phyloP scores from a whole-genome alignment of 2,113 vertebrate genomes.

The Thunnus maccoyii region DNA sequence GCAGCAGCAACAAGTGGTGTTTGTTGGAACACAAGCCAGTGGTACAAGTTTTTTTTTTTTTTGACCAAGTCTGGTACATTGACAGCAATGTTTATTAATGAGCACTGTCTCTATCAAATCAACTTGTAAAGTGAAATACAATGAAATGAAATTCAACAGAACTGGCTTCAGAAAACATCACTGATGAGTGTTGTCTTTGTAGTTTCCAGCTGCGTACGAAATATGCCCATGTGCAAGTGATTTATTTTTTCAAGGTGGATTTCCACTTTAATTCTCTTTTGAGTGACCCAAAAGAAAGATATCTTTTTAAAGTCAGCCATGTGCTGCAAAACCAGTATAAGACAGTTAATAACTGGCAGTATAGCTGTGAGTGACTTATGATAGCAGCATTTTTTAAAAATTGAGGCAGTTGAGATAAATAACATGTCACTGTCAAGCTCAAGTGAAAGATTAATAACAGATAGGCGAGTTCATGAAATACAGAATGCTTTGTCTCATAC shows the following conservation, averaged over 20 bases:
- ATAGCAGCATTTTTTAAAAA: neutral
- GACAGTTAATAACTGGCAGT: constrained; percentile 11
- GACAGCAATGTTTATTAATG: neutral
- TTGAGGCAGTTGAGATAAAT: constrained; percentile 1
- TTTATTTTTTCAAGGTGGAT: constrained; percentile 43
- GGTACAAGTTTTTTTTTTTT: neutral
- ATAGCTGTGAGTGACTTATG: neutral
- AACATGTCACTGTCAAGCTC: constrained; percentile 9
- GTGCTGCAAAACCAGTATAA: constrained; percentile 2
- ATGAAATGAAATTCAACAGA: neutral
- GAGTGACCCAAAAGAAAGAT: constrained; percentile 10
- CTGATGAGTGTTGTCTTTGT: constrained; percentile 1
- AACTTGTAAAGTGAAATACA: neutral
- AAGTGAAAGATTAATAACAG: constrained; percentile 1
- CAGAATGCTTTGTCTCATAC: neutral
- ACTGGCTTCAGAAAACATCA: constrained; percentile 28
- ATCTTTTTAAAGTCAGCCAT: constrained; percentile 5
- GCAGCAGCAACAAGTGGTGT: no score
- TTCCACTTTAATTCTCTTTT: constrained; percentile 30
- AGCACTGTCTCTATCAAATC: neutral
- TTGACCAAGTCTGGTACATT: neutral
- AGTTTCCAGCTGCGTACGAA: constrained; percentile 17
- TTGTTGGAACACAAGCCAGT: no score
- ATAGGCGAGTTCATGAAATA: neutral
- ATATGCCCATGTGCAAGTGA: constrained; percentile 42